Base-by-base conservation (phyloP, 2,113 vertebrate genomes). In the Tringa solitaria region DNA sequence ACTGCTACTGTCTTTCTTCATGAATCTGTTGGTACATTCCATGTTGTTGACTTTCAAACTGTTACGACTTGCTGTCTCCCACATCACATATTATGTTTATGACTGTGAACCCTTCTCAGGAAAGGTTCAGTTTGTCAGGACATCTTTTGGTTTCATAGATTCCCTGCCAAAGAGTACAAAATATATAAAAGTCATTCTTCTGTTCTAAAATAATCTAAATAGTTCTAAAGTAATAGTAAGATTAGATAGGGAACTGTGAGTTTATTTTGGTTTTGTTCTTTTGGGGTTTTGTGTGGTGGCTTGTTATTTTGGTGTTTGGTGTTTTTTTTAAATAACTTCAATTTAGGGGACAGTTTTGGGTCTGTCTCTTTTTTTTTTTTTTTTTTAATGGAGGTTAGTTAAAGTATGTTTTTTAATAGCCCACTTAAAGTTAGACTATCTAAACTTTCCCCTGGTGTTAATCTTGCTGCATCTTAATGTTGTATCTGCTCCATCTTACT, bases 1-100 rank as follows among this genome's bases (percentile, higher is more conserved):
- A 91, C 46, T 74, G 70, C 87, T 70, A 14, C 43, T 65, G 50
- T 93, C 6, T 3, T 73, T 89, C 87, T 95, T 91, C 76, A 81
- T 61, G 63, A 91, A 76, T 68, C 89, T 87, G 35, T 51, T 63
- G 67, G 81, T 96, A 96, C 94, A 86, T 96, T 97, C 93, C 96
- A 11, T 77, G 59, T 83, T 85, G 37, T 84, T 84, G 53, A 41
- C 39, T 95, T 94, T 75, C 83, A 90, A 75, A 76, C 24, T 54
- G 53, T 54, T 94, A 54, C 10, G 35, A 56, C 35, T 74, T 50
- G 46, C 59, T 7, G 5, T 91, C 68, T 96, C 87, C 64, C 54
- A 61, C 45, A 8, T 79, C 72, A 64, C n/a, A 45, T 18, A 10
- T 85, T 67, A 35, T 87, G 35, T 60, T 80, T 60, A n/a, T 68